Base-by-base conservation (phyloP, 1,140 invertebrate species). In the Harlomillsia oculata region DNA sequence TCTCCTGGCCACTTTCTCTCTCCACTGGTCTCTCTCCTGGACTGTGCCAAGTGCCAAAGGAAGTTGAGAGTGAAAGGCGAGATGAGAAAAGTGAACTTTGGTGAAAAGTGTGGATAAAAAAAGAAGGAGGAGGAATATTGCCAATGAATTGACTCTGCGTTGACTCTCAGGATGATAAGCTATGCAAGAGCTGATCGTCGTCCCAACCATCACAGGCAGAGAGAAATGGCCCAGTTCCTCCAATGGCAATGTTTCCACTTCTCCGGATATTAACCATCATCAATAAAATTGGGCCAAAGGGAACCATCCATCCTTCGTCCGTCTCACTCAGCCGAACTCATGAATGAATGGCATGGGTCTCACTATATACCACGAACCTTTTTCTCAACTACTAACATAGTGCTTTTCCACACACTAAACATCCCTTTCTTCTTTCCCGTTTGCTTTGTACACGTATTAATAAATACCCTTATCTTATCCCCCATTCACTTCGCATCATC, bases 181-280 rank as follows among this genome's bases (percentile, higher is more conserved):
- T n/a, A n/a, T n/a, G n/a, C n/a, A n/a, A n/a, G n/a, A n/a, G n/a
- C n/a, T n/a, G n/a, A n/a, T n/a, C n/a, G n/a, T n/a, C n/a, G n/a
- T n/a, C n/a, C n/a, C n/a, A n/a, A n/a, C n/a, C n/a, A n/a, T n/a
- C n/a, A n/a, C n/a, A n/a, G n/a, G n/a, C n/a, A n/a, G n/a, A n/a
- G n/a, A n/a, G n/a, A n/a, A n/a, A n/a, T n/a, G n/a, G n/a, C n/a
- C n/a, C n/a, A n/a, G n/a, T n/a, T n/a, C n/a, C n/a, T n/a, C n/a
- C 28, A 36, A 49, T 28, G 16, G 23, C 21, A 40, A 51, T 40
- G 49, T 51, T 51, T 51, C 49, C 34, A n/a, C 26, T 5, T 8
- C 16, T 28, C 51, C 51, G 37, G 37, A 53, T 53, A 53, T 53
- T 53, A 53, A 41, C 51, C n/a, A 53, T 53, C 51, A 41, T 53